Evolutionary conservation across 2,888 invertebrate species (phyloP).

Genomic region (Agonum fuliginosum): DNA sequence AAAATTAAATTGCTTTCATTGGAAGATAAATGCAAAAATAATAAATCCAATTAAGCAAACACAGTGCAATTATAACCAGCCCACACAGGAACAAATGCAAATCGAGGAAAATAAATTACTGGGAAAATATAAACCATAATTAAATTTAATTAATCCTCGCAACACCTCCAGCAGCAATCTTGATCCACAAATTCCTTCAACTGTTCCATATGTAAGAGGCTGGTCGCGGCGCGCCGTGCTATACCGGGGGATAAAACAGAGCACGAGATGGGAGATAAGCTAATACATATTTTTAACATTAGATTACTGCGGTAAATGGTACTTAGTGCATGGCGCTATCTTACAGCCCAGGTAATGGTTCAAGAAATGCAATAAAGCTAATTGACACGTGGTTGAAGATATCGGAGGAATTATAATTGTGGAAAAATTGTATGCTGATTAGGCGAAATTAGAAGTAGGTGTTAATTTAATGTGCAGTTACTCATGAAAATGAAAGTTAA

Average conservation of each 20-base stretch:
- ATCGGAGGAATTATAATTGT: too few species aligned
- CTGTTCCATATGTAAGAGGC: conserved; percentile 46
- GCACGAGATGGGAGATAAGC: conserved; percentile 35
- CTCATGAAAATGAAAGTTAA: too few species aligned
- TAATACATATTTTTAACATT: conserved; percentile 47
- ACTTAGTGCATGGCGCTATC: neutral
- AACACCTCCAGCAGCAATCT: conserved; percentile 39
- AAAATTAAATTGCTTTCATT: conserved; percentile 29
- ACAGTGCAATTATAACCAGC: neutral
- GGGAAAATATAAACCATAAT: conserved; percentile 49
- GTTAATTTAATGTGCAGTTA: too few species aligned
- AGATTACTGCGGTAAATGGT: conserved; percentile 20
- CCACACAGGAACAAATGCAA: conserved; percentile 46
- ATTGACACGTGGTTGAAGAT: neutral
- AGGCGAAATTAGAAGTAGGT: too few species aligned
- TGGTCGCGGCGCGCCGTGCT: conserved; percentile 7
- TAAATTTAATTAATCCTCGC: conserved; percentile 52
- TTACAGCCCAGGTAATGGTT: neutral
- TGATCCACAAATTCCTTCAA: conserved; percentile 42
- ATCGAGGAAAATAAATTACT: conserved; percentile 41
- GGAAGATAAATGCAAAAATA: conserved; percentile 24
- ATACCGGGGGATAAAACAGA: conserved; percentile 11
- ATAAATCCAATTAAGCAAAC: conserved; percentile 22
- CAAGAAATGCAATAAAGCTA: neutral
- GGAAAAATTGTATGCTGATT: too few species aligned